Evolutionary conservation across 2,797 vertebrate species (phyloP), one percentile per base, ranked within the genome.

Genomic region (Poecilia picta): DNA sequence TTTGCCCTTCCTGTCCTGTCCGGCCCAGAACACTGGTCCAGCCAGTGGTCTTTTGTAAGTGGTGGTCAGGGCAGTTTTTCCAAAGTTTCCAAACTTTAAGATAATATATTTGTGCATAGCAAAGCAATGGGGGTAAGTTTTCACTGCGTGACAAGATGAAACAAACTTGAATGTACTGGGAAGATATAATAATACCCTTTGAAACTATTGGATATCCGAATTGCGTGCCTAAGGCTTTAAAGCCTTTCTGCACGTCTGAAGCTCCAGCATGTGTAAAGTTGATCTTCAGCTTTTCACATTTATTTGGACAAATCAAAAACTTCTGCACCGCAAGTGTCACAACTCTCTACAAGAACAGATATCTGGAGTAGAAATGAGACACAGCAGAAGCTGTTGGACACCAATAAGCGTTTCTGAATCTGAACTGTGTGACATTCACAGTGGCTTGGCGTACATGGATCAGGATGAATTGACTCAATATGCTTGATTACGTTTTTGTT

Each of bases 11-110:
- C 5, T 74, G 75, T 55, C n/a, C 68, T 0, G 28, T 45, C 47
- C 64, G 18, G 36, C 72, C 70, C 77, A 55, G 62, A 51, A 36
- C 49, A 75, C 23, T 53, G 0, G 1, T 83, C n/a, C 66, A 57
- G 64, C 51, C 64, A 41, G 85, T 59, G 66, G 53, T 39, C 62
- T 23, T 80, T 79, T 80, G 23, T 62, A 41, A 75, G 71, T 83
- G 82, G 74, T 70, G 66, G 73, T 55, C 74, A 51, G 66, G 41
- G 23, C 73, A 62, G 74, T 28, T 75, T 46, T 31, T 5, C 13
- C n/a, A 10, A 7, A 18, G 1, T 51, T 55, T 18, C 53, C 39
- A 43, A 55, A 53, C 47, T 8, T 70, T 41, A 43, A 45, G 23
- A 70, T 12, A 43, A 70, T 45, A n/a, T 15, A 43, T 23, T 18